A percentile compares a stretch with the other conserved stretches of the same genome.
phyloP scores from a whole-genome alignment of 2,888 invertebrate genomes.

The Charanyca ferruginea region DNA sequence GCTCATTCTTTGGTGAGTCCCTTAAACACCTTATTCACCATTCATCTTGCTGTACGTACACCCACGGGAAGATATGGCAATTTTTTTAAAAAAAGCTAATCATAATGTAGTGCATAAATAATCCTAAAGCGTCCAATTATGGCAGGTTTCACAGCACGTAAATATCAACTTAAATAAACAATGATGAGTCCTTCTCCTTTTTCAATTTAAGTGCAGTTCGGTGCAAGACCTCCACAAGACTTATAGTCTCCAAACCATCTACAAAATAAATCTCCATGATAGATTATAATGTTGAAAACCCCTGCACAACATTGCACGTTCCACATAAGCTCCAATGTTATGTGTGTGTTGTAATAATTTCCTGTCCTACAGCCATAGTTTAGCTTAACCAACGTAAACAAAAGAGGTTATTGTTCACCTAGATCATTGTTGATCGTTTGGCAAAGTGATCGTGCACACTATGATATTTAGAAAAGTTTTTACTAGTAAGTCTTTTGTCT shows the following conservation, averaged over 20 bases:
- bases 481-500: conserved; percentile 73
- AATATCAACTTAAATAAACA: too few species aligned
- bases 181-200: too few species aligned
- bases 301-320: conserved; percentile 64
- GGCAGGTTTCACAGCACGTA: too few species aligned
- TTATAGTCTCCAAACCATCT: background rate
- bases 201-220: too few species aligned
- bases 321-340: conserved; percentile 74
- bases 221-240: too few species aligned
- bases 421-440: conserved; percentile 68
- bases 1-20: too few species aligned
- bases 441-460: conserved; percentile 67
- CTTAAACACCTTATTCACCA: too few species aligned
- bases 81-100: too few species aligned
- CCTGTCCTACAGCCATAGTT: conserved; percentile 77
- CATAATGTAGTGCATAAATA: too few species aligned
- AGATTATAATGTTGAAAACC: conserved; percentile 64
- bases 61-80: too few species aligned
- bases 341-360: conserved; percentile 80
- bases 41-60: too few species aligned
- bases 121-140: too few species aligned
- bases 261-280: background rate
- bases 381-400: conserved; percentile 75
- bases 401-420: conserved; percentile 63
- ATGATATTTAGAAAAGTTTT: conserved; percentile 81